phyloP scores from a whole-genome alignment of 2,888 invertebrate species.

The Priocnemis perturbator region DNA sequence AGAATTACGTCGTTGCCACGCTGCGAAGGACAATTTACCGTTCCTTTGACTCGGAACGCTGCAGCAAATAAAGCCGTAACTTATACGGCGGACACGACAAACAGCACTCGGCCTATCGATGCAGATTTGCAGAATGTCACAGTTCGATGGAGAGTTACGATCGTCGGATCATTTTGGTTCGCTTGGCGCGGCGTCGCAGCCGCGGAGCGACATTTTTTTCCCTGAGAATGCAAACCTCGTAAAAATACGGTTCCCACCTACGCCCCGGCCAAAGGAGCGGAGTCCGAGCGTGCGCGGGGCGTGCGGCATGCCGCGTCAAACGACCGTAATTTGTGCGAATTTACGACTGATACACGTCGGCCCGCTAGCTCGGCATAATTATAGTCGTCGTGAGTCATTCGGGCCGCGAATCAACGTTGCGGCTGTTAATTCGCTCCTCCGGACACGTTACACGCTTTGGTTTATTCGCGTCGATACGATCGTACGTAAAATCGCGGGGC shows the following conservation, averaged over 20 bases:
- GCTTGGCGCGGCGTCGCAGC: constrained; percentile 18
- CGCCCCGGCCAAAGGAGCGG: constrained; percentile 28
- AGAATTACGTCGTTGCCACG: constrained; percentile 20
- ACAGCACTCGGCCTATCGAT: constrained; percentile 37
- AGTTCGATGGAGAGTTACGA: constrained; percentile 37
- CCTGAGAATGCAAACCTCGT: constrained; percentile 16
- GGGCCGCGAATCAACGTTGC: constrained; percentile 2
- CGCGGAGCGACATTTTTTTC: constrained; percentile 9
- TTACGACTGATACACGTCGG: constrained; percentile 39
- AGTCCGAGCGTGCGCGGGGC: constrained; percentile 26
- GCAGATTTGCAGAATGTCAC: constrained; percentile 39
- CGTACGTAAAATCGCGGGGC: constrained; percentile 5
- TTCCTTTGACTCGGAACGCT: constrained; percentile 5
- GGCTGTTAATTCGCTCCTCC: neutral
- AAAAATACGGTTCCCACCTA: constrained; percentile 42
- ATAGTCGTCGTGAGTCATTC: constrained; percentile 7
- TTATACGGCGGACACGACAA: constrained; percentile 35
- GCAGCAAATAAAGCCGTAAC: constrained; percentile 37
- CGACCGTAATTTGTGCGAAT: constrained; percentile 38
- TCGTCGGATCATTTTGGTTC: constrained; percentile 35
- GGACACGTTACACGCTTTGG: neutral
- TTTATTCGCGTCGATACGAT: neutral
- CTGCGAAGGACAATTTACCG: neutral
- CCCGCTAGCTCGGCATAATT: constrained; percentile 7
- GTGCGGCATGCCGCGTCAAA: constrained; percentile 10